Evolutionary conservation across 2,113 vertebrate species (phyloP).

Genomic region (Paratilapia polleni): DNA sequence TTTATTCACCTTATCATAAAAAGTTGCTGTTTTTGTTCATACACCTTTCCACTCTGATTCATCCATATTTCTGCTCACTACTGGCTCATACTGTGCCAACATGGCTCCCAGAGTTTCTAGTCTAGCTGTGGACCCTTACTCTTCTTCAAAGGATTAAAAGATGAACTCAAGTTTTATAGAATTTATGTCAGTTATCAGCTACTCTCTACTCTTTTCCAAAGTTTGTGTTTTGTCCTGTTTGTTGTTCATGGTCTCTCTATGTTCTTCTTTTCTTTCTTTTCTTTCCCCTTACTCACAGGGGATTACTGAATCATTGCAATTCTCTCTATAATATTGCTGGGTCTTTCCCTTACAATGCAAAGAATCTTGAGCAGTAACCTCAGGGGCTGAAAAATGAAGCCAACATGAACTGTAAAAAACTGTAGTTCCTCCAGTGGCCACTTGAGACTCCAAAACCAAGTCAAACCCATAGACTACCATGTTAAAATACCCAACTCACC

Average conservation of each 20-base stretch:
- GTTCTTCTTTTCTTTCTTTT: neutral
- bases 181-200: neutral
- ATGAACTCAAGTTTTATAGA: neutral
- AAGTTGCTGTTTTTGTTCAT: neutral
- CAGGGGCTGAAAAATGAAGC: neutral
- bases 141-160: neutral
- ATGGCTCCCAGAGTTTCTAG: neutral
- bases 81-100: neutral
- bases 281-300: too few species aligned
- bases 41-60: neutral
- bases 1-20: neutral
- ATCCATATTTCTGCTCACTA: neutral
- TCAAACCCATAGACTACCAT: neutral
- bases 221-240: too few species aligned
- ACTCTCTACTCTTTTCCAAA: too few species aligned
- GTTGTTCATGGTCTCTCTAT: neutral
- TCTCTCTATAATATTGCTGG: neutral
- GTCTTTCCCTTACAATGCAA: neutral
- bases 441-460: neutral
- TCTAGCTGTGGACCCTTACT: neutral
- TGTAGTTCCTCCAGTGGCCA: neutral
- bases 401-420: neutral
- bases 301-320: neutral
- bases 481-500: neutral
- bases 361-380: neutral